phyloP scores from a whole-genome alignment of 2,113 vertebrate genomes.

The Crocuta crocuta region DNA sequence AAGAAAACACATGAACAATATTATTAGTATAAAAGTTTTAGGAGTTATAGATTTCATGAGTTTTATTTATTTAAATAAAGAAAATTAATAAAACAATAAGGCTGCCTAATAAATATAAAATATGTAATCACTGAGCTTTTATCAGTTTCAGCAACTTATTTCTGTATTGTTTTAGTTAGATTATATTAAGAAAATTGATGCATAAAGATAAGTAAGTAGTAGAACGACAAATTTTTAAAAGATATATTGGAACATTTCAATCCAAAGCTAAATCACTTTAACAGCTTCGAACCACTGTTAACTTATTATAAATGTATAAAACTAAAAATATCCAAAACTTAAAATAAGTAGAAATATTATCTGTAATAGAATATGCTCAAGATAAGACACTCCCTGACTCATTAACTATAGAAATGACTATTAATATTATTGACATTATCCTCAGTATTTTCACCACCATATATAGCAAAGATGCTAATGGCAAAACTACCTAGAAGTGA shows the following conservation, averaged over 20 bases:
- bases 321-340: not conserved
- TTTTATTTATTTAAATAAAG: not conserved
- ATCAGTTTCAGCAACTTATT: not conserved
- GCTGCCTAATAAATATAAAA: not conserved
- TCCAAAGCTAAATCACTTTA: constrained; percentile 2
- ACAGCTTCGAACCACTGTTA: not conserved
- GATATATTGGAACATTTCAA: not conserved
- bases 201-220: not conserved
- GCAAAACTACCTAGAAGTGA: not conserved
- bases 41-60: not conserved
- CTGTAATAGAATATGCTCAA: not conserved
- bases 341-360: not conserved
- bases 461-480: not conserved
- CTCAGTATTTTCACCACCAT: not conserved
- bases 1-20: not conserved
- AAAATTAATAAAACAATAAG: not conserved
- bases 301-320: not conserved
- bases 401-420: not conserved
- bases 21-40: not conserved
- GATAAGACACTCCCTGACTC: not conserved
- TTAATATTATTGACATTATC: not conserved
- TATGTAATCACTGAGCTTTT: not conserved
- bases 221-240: not conserved
- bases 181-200: not conserved
- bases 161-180: not conserved